Evolutionary conservation across 2,797 vertebrate species (phyloP), one percentile per base, ranked within the genome.

Genomic region (Centroberyx gerrardi): DNA sequence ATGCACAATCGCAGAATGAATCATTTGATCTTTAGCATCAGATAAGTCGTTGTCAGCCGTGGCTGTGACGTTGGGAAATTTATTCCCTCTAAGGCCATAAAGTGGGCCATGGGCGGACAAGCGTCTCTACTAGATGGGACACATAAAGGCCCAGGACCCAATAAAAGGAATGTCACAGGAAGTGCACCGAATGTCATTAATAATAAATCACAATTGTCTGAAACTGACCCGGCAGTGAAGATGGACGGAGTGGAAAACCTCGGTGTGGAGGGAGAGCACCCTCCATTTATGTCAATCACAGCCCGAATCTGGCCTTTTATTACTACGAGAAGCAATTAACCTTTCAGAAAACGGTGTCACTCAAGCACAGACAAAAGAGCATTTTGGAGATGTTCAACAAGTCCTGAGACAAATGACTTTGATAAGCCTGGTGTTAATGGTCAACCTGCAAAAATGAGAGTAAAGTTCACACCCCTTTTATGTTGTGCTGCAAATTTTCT

Each of bases 101-200:
- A 94, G 92, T 77, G 76, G 86, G 82, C 75, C 87, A 88, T 88
- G 89, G 93, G 92, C 82, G 87, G 93, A 93, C 93, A 88, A 89
- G 91, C 84, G 68, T 87, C 86, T 87, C 86, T 82, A 84, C 87
- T 72, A 79, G 88, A 90, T 89, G 88, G 84, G 86, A 90, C 93
- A 83, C 92, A 93, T 94, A 94, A 95, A 94, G 92, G 90, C 88
- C 80, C 85, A 82, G 87, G 91, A 92, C 91, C 90, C 92, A 90
- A 94, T 95, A 94, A 95, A 95, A 93, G 76, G 92, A 94, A 95
- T 94, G 93, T 95, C 95, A 95, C 90, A 90, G 91, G 88, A 94
- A 95, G 92, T 93, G 92, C 90, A 90, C 91, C 67, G 88, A 91
- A 93, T 93, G 92, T 94, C 94, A 94, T 95, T 93, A 94, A 94